phyloP scores from a whole-genome alignment of 2,797 vertebrate species.

The Lacerta bilineata region DNA sequence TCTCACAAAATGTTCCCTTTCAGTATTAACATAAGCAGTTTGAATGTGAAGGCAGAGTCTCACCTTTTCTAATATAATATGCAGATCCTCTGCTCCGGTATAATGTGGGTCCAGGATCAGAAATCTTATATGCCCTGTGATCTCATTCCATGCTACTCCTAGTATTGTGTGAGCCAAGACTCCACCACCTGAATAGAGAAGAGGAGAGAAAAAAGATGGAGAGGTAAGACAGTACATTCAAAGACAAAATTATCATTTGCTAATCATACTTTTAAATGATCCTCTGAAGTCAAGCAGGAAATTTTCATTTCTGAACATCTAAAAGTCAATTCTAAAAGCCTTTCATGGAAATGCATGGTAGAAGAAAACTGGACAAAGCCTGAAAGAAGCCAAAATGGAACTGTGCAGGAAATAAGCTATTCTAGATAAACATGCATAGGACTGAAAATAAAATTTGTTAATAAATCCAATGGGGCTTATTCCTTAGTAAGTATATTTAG shows the following conservation, averaged over 20 bases:
- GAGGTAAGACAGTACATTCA: background rate
- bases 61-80: conserved; percentile 93
- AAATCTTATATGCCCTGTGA: conserved; percentile 91
- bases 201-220: background rate
- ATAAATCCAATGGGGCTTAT: background rate
- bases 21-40: background rate
- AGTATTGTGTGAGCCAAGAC: conserved; percentile 96
- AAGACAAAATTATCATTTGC: background rate
- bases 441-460: too few relatives aligned
- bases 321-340: background rate
- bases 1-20: background rate
- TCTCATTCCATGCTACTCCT: conserved; percentile 95
- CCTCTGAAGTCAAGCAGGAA: background rate
- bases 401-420: conserved; percentile 19
- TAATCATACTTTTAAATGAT: background rate
- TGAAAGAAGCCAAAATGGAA: background rate
- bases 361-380: background rate
- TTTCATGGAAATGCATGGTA: background rate
- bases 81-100: conserved; percentile 93
- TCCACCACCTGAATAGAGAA: conserved; percentile 86
- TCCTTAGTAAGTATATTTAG: background rate
- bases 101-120: conserved; percentile 97
- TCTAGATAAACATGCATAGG: background rate
- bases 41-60: conserved; percentile 17
- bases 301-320: background rate